Evolutionary conservation across 2,797 vertebrate species (phyloP), one percentile per base, ranked within the genome.

Genomic region (Euphonia xanthogaster): DNA sequence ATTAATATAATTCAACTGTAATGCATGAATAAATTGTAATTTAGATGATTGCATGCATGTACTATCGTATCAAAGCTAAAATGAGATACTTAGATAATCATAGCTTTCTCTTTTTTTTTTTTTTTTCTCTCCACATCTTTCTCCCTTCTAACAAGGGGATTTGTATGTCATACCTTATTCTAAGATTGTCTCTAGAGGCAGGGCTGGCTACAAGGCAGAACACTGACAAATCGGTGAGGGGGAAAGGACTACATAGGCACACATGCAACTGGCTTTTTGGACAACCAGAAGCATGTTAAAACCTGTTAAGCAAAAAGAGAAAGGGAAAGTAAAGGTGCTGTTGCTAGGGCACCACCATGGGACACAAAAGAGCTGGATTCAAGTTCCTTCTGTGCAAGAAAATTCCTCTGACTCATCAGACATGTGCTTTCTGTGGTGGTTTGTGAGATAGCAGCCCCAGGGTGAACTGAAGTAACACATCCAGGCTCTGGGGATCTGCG

Each of bases 11-110:
- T 96, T 95, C 81, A 89, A 42, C 48, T 63, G 86, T 85, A 91
- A 96, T 83, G 73, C 91, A 90, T 90, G 95, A 96, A 93, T 94
- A 94, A 96, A 92, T 94, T 89, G 88, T 87, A 93, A 96, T 96
- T 97, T 94, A 91, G 83, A 68, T 96, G 92, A 95, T 94, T 96
- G 89, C 66, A 94, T 4, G 6, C 58, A 93, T 84, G 82, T 78
- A 91, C 42, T 51, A 86, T 86, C 79, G 14, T 74, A 90, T 75
- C 70, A 88, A 86, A 96, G 70, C 1, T 80, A 96, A 95, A 94
- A 96, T 95, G 91, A 96, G 84, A 76, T 65, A 93, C 91, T 95
- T 75, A 66, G 62, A 90, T 79, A 96, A 94, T 96, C 94, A 96
- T 24, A 75, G 51, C 30, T 83, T 80, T 79, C 31, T 78, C 8